These are phyloP conservation scores for Zaprionus africanus DNA, from an alignment of 1,140 invertebrate genomes.

Conservation along the genomic window DNA sequence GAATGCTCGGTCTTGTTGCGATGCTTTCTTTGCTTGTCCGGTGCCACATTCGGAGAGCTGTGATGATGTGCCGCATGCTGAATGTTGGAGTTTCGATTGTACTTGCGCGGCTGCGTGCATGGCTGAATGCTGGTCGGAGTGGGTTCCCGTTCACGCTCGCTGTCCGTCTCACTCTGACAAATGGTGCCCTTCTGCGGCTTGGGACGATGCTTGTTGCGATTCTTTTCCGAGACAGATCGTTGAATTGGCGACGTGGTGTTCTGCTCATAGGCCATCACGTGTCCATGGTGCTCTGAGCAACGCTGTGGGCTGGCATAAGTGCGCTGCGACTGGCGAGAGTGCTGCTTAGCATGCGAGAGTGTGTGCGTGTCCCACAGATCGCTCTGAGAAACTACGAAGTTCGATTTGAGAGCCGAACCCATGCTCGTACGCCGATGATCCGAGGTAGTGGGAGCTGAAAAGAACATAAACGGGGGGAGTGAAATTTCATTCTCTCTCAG, in stretches of 20 bases:
- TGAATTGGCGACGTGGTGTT: slow-evolving; percentile 85
- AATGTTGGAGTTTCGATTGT: slow-evolving; percentile 70
- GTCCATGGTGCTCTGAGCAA: slow-evolving; percentile 79
- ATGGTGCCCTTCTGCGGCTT: slow-evolving; percentile 85
- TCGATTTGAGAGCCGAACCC: slow-evolving; percentile 85
- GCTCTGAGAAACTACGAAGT: slow-evolving; percentile 87
- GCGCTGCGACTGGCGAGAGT: slow-evolving; percentile 84
- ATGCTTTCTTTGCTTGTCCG: slow-evolving; percentile 79
- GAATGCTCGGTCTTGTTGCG: slow-evolving; percentile 73
- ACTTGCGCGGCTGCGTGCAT: slow-evolving; percentile 74
- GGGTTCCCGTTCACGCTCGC: slow-evolving; percentile 84
- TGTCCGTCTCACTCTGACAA: slow-evolving; percentile 85
- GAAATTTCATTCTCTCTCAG: not conserved
- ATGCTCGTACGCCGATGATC: slow-evolving; percentile 81
- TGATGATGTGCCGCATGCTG: slow-evolving; percentile 84
- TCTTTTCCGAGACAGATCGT: slow-evolving; percentile 87
- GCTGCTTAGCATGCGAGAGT: slow-evolving; percentile 86
- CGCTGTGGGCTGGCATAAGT: slow-evolving; percentile 82
- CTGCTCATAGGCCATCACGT: slow-evolving; percentile 74
- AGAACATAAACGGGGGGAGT: not conserved
- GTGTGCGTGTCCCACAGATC: slow-evolving; percentile 88
- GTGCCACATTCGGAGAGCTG: slow-evolving; percentile 82
- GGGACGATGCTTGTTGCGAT: slow-evolving; percentile 84
- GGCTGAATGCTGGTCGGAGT: slow-evolving; percentile 62
- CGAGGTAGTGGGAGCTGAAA: slow-evolving; percentile 71